Conservation (phyloP, 35 echinoderm and acorn worm genomes). For the Holothuria glaberrima region DNA sequence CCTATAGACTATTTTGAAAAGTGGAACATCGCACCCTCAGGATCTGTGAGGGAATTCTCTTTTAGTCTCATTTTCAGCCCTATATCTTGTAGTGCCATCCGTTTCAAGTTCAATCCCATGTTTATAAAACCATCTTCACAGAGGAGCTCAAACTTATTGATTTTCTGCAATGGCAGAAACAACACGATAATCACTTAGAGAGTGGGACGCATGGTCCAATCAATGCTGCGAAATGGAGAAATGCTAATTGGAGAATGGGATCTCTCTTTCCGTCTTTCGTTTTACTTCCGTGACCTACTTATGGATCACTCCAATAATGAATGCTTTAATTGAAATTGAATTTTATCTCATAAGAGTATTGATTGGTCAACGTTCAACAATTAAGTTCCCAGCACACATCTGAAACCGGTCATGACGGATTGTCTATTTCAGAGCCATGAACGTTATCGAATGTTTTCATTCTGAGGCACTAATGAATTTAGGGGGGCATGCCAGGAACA, state of each 20-base stretch:
- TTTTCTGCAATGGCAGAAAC: constrained; percentile 19
- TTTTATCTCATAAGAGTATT: constrained; percentile 44
- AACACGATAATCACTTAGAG: constrained; percentile 38
- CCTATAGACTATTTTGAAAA: background rate
- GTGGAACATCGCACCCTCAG: constrained; percentile 1
- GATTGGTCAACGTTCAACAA: constrained; percentile 43
- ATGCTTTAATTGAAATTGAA: constrained; percentile 48
- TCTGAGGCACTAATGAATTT: no score
- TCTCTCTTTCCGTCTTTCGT: background rate
- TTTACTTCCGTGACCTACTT: constrained; percentile 23
- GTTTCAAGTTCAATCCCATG: background rate
- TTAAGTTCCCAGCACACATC: background rate
- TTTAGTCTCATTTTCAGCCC: background rate
- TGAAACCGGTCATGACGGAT: no score
- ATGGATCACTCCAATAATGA: constrained; percentile 37
- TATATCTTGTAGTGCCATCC: background rate
- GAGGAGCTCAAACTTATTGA: constrained; percentile 11
- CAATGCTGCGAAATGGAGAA: background rate
- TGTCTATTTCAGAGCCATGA: no score
- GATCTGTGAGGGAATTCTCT: background rate
- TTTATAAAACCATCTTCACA: constrained; percentile 2
- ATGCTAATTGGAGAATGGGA: background rate
- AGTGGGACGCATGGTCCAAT: constrained; percentile 20
- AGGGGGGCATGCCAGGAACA: no score
- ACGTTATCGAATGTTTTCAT: no score